These are phyloP conservation scores for Cephus cinctus DNA, from an alignment of 1,140 invertebrate genomes.

Conservation along the genomic window DNA sequence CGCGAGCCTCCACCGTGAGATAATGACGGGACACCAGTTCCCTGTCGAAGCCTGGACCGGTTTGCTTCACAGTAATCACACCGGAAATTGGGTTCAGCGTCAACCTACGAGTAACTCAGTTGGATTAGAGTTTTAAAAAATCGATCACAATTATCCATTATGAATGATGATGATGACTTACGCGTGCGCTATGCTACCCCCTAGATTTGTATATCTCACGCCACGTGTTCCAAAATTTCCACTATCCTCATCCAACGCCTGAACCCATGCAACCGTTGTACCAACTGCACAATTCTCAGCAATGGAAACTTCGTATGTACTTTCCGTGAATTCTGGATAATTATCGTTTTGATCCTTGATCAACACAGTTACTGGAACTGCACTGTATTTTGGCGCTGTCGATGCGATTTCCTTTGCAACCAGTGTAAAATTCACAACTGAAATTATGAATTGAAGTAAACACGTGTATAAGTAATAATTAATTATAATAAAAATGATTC, in stretches of 20 bases:
- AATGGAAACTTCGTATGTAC: constrained; percentile 74
- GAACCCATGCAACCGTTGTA: constrained; percentile 78
- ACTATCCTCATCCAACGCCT: constrained; percentile 82
- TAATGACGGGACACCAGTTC: constrained; percentile 85
- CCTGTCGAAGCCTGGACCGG: constrained; percentile 78
- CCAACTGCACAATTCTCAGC: constrained; percentile 82
- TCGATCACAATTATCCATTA: too few relatives aligned
- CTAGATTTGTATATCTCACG: constrained; percentile 82
- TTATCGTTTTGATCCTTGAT: constrained; percentile 94
- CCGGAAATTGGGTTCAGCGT: constrained; percentile 79
- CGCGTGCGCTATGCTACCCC: constrained; percentile 80
- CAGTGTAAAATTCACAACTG: constrained; percentile 81
- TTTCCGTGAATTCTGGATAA: constrained; percentile 82
- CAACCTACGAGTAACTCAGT: constrained; percentile 69
- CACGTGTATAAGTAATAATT: constrained; percentile 1
- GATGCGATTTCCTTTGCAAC: constrained; percentile 81
- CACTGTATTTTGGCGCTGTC: constrained; percentile 70
- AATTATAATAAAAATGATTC: constrained; percentile 11
- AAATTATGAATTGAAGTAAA: constrained; percentile 46
- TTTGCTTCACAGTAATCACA: constrained; percentile 75
- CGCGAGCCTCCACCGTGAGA: constrained; percentile 88
- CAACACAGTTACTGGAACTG: constrained; percentile 81
- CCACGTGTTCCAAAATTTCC: constrained; percentile 82
- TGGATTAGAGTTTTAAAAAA: too few relatives aligned
- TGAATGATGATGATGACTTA: constrained; percentile 66